These are phyloP conservation scores for Triops cancriformis DNA, from an alignment of 1,140 invertebrate genomes.

Conservation along the genomic window DNA sequence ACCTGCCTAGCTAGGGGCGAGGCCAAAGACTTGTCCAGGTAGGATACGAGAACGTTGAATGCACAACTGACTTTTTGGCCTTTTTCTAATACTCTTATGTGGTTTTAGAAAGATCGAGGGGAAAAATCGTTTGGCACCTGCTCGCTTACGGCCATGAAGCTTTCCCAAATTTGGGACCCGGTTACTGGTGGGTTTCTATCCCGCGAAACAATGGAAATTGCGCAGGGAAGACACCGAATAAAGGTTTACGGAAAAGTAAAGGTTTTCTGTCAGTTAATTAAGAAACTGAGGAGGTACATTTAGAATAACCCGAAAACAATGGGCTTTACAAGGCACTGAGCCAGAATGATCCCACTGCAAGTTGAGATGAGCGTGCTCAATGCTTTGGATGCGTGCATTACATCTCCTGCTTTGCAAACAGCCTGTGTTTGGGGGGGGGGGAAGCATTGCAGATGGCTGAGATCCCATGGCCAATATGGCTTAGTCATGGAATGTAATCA, in stretches of 20 bases:
- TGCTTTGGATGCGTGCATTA: too few relatives aligned
- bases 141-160: neutral
- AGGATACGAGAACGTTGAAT: neutral
- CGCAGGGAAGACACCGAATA: too few relatives aligned
- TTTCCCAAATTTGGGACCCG: neutral
- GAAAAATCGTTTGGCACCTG: slow-evolving; percentile 5
- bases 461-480: slow-evolving; percentile 7
- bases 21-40: neutral
- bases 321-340: too few relatives aligned
- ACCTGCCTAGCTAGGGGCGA: neutral
- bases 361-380: too few relatives aligned
- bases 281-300: too few relatives aligned
- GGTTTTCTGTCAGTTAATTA: too few relatives aligned
- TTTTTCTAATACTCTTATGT: neutral
- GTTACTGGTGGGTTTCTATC: neutral
- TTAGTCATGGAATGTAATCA: slow-evolving; percentile 14
- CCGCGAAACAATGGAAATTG: neutral
- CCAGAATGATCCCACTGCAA: too few relatives aligned
- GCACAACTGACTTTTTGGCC: neutral
- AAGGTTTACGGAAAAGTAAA: too few relatives aligned
- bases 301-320: too few relatives aligned
- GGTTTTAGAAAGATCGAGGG: neutral
- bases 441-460: neutral
- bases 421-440: too few relatives aligned
- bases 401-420: too few relatives aligned